Base-by-base conservation (phyloP, 2,797 vertebrate species). In the Acanthis flammea region DNA sequence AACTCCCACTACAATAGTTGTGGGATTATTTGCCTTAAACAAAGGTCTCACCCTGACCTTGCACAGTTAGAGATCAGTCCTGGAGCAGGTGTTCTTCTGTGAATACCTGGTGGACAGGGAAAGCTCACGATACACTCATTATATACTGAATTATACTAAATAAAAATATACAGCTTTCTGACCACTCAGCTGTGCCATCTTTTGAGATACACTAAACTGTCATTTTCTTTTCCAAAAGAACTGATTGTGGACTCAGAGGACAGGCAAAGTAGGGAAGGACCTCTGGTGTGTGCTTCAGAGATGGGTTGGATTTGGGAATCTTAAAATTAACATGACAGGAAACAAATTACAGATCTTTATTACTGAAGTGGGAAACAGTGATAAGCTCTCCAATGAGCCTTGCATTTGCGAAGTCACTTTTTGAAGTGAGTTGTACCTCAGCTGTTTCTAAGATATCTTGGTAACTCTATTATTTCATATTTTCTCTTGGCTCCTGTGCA, bases 381-480 rank as follows among this genome's bases (percentile, higher is more conserved):
- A 48, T 57, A 61, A 80, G 19, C 0, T 0, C 44, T 74, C 30
- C 0, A 6, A 24, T 71, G 19, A 65, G 50, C 16, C 25, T 50
- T 35, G 10, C 10, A 10, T 85, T 87, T 76, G 31, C 25, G 48
- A 89, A 95, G 72, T 83, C 65, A 37, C 30, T 92, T 96, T 95
- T 55, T 48, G n/a, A n/a, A 86, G 61, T 48, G 55, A 62, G 62
- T 92, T 31, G 28, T 41, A 83, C 33, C 81, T 75, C 28, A 72
- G 19, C 28, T 78, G 16, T 87, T 80, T 66, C 58, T 77, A 10
- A 39, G 75, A 63, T 66, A n/a, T 22, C 42, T 82, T 79, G 55
- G 81, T 93, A 91, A 83, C 92, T 90, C 74, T 86, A 85, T 93
- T 93, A 86, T 80, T 94, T 87, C 19, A 0, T 66, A 37, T 94